phyloP scores from a whole-genome alignment of 1,140 invertebrate genomes.

The Euwallacea fornicatus region DNA sequence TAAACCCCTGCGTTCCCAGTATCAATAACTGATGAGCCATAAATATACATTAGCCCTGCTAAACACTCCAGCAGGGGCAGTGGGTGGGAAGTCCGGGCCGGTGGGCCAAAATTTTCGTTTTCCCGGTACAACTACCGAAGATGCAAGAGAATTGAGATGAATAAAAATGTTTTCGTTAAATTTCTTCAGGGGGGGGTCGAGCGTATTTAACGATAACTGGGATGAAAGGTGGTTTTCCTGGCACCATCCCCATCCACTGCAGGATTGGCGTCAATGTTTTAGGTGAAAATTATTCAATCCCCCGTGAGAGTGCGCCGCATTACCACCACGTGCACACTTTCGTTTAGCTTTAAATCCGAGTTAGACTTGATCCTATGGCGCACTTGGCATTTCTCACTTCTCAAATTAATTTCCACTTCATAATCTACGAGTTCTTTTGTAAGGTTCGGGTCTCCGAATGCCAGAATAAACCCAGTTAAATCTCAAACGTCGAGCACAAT shows the following conservation, averaged over 20 bases:
- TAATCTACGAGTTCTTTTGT: not conserved
- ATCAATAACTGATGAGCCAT: slow-evolving; percentile 38
- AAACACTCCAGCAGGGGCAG: slow-evolving; percentile 13
- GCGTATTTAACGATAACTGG: not conserved
- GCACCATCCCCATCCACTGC: slow-evolving; percentile 2
- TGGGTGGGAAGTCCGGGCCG: not conserved
- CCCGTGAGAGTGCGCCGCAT: slow-evolving; percentile 25
- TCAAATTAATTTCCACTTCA: not conserved
- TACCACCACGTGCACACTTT: slow-evolving; percentile 28
- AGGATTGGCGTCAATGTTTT: not conserved
- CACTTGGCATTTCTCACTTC: slow-evolving; percentile 22
- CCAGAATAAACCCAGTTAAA: not conserved
- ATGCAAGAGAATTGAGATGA: not conserved
- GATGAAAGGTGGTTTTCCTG: not conserved
- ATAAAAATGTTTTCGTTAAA: not conserved
- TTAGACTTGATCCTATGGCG: slow-evolving; percentile 4
- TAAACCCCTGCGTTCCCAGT: slow-evolving; percentile 32
- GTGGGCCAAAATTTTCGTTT: not conserved
- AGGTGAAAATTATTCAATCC: slow-evolving; percentile 32
- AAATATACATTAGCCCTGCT: slow-evolving; percentile 35
- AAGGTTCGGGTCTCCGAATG: not conserved
- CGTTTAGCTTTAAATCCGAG: slow-evolving; percentile 21
- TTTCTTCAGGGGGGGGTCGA: not conserved
- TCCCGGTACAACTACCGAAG: no score
- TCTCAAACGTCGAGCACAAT: not conserved